Conservation (phyloP, 2,888 invertebrate species). For the Onchidella celtica region DNA sequence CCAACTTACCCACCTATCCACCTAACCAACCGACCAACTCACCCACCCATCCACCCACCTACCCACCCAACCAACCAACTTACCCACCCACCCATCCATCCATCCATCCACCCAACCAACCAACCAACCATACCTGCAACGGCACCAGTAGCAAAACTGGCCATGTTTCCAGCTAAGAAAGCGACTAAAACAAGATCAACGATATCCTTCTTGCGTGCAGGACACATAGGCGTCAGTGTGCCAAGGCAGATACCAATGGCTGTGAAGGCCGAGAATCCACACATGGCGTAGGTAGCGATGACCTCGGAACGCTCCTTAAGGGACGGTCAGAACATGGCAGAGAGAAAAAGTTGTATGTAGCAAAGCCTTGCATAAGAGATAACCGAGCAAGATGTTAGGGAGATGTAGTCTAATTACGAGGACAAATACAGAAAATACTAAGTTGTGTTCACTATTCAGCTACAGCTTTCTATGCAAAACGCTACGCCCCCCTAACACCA, state of each 20-base stretch:
- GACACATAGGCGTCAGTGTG: slow-evolving; percentile 40
- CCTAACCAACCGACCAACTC: not conserved
- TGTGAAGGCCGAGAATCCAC: slow-evolving; percentile 54
- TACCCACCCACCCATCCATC: not conserved
- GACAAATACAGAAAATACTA: too few relatives aligned
- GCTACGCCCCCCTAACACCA: too few relatives aligned
- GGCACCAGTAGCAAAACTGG: slow-evolving; percentile 52
- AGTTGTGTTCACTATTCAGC: too few relatives aligned
- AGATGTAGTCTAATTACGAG: too few relatives aligned
- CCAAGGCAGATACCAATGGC: slow-evolving; percentile 52
- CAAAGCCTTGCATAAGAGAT: too few relatives aligned
- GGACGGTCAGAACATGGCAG: too few relatives aligned
- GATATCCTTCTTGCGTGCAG: slow-evolving; percentile 46
- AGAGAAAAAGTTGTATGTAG: too few relatives aligned
- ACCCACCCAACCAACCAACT: not conserved
- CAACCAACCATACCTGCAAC: slow-evolving; percentile 46
- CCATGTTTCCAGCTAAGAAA: slow-evolving; percentile 53
- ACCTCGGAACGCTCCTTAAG: slow-evolving; percentile 51
- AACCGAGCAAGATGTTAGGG: too few relatives aligned
- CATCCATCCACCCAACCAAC: not conserved
- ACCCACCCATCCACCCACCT: not conserved
- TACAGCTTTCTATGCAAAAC: too few relatives aligned
- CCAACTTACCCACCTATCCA: not conserved
- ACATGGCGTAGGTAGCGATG: slow-evolving; percentile 52
- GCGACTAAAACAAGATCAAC: slow-evolving; percentile 41